Evolutionary conservation across 2,113 vertebrate species (phyloP).

Genomic region (Electrona antarctica): DNA sequence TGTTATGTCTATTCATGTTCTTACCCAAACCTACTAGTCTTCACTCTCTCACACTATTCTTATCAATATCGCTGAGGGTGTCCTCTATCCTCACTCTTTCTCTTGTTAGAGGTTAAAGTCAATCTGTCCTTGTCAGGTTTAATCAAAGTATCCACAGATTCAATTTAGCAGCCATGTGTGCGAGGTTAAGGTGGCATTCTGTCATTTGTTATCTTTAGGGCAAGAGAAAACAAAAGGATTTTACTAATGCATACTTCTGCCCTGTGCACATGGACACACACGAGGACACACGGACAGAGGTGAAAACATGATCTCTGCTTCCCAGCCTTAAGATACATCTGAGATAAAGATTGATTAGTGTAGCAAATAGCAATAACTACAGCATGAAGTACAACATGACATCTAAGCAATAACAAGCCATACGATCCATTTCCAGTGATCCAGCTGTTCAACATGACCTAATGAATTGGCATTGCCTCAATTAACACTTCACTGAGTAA

Average conservation of each 20-base stretch:
- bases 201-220: slow-evolving; percentile 54
- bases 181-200: slow-evolving; percentile 62
- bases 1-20: background rate
- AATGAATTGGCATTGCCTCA: too few relatives aligned
- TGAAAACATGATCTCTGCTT: too few relatives aligned
- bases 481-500: too few relatives aligned
- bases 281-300: background rate
- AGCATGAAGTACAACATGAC: slow-evolving; percentile 24
- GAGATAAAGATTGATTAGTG: too few relatives aligned
- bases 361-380: background rate
- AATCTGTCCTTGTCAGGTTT: slow-evolving; percentile 78
- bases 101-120: slow-evolving; percentile 74
- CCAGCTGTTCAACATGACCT: too few relatives aligned
- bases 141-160: slow-evolving; percentile 77
- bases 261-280: slow-evolving; percentile 23
- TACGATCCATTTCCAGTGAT: too few relatives aligned
- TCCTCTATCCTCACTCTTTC: slow-evolving; percentile 53
- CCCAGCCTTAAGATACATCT: background rate
- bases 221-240: slow-evolving; percentile 49
- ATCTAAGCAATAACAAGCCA: background rate
- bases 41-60: slow-evolving; percentile 31
- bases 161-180: slow-evolving; percentile 66
- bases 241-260: slow-evolving; percentile 46
- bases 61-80: slow-evolving; percentile 49
- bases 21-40: background rate